Conservation (phyloP, 2,888 invertebrate genomes). For the Tachina fera region DNA sequence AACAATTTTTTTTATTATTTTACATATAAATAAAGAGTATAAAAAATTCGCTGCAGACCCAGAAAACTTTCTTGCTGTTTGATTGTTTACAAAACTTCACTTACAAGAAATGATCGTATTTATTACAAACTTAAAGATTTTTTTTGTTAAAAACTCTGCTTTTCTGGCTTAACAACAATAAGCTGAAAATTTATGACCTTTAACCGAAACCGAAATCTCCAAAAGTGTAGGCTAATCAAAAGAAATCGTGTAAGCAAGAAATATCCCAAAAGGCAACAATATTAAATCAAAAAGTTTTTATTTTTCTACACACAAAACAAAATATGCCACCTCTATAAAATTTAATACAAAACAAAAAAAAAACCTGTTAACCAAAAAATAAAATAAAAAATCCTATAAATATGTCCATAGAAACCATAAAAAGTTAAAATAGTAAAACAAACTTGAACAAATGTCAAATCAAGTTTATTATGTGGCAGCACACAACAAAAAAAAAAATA, state of each 20-base stretch:
- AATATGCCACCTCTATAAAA: background rate
- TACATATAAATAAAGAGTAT: too few relatives aligned
- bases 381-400: constrained; percentile 22
- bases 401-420: constrained; percentile 45
- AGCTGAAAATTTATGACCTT: constrained; percentile 66
- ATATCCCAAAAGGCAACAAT: background rate
- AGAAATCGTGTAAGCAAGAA: background rate
- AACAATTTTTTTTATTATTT: too few relatives aligned
- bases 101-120: constrained; percentile 50
- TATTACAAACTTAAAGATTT: constrained; percentile 49
- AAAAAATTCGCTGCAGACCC: background rate
- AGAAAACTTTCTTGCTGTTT: background rate
- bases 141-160: constrained; percentile 13
- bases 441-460: constrained; percentile 70
- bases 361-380: constrained; percentile 16
- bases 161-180: constrained; percentile 45
- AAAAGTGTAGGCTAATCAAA: background rate
- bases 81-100: background rate
- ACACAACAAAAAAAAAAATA: constrained; percentile 18
- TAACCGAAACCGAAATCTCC: constrained; percentile 13
- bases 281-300: constrained; percentile 5
- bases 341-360: background rate
- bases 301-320: background rate
- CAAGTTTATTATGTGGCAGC: constrained; percentile 69
- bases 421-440: constrained; percentile 38